phyloP scores from a whole-genome alignment of 1,140 invertebrate genomes.

The Oncopodura yosiiana region DNA sequence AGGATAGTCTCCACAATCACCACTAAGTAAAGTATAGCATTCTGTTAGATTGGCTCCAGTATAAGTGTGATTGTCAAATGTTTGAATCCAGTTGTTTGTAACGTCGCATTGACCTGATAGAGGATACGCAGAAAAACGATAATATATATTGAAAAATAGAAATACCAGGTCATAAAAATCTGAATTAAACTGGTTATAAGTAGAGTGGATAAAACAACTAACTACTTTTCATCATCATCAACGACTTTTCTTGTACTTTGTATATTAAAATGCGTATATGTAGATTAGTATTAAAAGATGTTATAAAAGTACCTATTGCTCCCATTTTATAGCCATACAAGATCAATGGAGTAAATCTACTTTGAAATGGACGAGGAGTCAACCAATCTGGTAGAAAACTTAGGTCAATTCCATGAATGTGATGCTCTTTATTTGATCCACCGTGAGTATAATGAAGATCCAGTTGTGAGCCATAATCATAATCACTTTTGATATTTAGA shows the following conservation, averaged over 20 bases:
- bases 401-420: slow-evolving; percentile 30
- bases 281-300: not conserved
- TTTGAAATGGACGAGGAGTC: slow-evolving; percentile 6
- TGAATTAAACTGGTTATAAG: not conserved
- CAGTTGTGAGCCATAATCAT: not conserved
- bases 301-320: slow-evolving; percentile 8
- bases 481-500: slow-evolving; percentile 9
- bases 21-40: slow-evolving; percentile 33
- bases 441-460: slow-evolving; percentile 17
- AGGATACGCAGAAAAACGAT: not conserved
- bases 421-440: slow-evolving; percentile 8
- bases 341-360: slow-evolving; percentile 18
- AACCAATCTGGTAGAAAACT: slow-evolving; percentile 14
- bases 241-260: not conserved
- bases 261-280: not conserved
- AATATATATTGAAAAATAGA: not conserved
- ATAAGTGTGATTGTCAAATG: slow-evolving; percentile 29
- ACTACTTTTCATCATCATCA: slow-evolving; percentile 1
- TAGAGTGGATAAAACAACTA: not conserved
- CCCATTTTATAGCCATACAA: slow-evolving; percentile 7
- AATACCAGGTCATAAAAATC: not conserved
- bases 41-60: slow-evolving; percentile 22
- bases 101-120: slow-evolving; percentile 28
- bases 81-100: slow-evolving; percentile 18
- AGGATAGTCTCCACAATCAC: slow-evolving; percentile 31